Base-by-base conservation (phyloP, 2,888 invertebrate species). In the Zhuqinia jingwanae region DNA sequence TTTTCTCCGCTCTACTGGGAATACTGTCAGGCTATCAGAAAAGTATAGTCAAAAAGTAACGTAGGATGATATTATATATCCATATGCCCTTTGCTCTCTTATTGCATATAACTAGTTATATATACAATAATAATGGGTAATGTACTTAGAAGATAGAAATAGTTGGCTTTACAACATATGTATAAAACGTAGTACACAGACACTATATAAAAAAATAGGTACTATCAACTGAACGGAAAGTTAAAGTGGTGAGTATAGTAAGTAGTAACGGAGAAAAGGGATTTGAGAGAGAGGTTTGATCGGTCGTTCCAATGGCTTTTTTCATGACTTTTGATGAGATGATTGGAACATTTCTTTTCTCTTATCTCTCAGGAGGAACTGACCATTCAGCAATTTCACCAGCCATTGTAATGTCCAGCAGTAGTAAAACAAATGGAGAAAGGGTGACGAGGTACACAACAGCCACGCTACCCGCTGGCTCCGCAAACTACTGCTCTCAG, bases 401-500 rank as follows among this genome's bases (percentile, higher is more conserved):
- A 53, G 88, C 87, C 25, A 87, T 88, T 20, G 87, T 88, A 60
- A 83, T 88, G 80, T 79, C 87, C 75, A 88, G 79, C 77, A 85
- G 87, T 70, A 88, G 82, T 83, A 81, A 73, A 70, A 81, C 80
- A 76, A 88, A 88, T 85, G 87, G 88, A 50, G 87, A 88, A 25
- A 87, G 87, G 85, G 78, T 81, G 75, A 75, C 87, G 20, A 78
- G 88, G 68, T 87, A 85, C 80, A 85, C 88, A 56, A 85, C 88
- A 42, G 85, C 88, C 30, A 75, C 87, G 60, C 56, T 87, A 45
- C 87, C 88, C 42, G 70, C 78, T 82, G 56, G 82, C 20, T 87
- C 88, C 13, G 77, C 89, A n/a, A 86, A 89, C 76, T 90, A 90
- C 88, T 90, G 90, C 85, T 89, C 89, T 80, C 90, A 90, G 70